Evolutionary conservation across 1,140 invertebrate genomes (phyloP), one percentile per base, ranked within the genome.

Genomic region (Sarcophaga bullata): DNA sequence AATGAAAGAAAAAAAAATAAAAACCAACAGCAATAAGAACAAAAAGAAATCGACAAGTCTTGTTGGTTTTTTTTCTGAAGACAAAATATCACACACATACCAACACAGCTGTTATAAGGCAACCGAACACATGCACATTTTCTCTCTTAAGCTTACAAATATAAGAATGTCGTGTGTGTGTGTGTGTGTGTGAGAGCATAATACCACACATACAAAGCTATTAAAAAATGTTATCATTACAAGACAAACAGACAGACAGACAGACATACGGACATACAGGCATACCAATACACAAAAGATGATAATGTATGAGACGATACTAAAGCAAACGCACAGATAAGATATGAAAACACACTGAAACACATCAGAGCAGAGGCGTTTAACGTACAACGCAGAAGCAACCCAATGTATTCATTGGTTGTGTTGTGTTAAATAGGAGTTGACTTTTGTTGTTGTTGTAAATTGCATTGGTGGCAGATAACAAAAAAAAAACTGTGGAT

Each of bases 31-130:
- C 73, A 49, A 46, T 37, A 47, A 73, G 25, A 75, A 19, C 50
- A 19, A 76, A 25, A 25, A 68, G n/a, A 19, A 68, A 19, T 19
- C n/a, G n/a, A 9, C 62, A 68, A 10, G 62, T 68, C 19, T 19
- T 37, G 25, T 37, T 37, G 1, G 25, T 4, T 37, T 37, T 37
- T 37, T 37, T 37, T 37, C 25, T 37, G n/a, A 25, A 68, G 17
- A 25, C 62, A 19, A 68, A 25, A 50, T 52, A 78, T 52, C 75
- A 78, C 75, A 78, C 50, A 50, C 75, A 68, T 78, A 72, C 62
- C 75, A 50, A 52, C 46, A 46, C 6, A 47, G 4, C 25, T 37
- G 25, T 37, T 37, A 68, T 78, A 37, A 37, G 25, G 25, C 25
- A 37, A 73, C 37, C 48, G 37, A n/a, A 75, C 37, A 75, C n/a